A percentile compares a stretch with the other conserved stretches of the same genome.
Conservation (phyloP, 2,797 vertebrate genomes). For the Miichthys miiuy region DNA sequence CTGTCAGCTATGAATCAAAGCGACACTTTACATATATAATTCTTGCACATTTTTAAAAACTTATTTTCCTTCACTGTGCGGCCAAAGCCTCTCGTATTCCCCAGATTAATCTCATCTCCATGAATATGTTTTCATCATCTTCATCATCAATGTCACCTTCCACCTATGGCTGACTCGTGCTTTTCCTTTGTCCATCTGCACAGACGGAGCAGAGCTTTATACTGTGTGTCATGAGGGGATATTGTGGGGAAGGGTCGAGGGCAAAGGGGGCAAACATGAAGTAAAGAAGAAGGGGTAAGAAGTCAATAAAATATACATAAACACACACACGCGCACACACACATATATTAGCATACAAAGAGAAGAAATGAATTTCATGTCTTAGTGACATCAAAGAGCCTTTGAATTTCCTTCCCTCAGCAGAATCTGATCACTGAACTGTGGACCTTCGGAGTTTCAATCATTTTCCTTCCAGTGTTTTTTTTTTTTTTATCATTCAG, state of each 20-base stretch:
- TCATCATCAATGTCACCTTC: conserved; percentile 50
- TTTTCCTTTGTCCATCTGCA: conserved; percentile 26
- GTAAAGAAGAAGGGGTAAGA: background rate
- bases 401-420: conserved; percentile 24
- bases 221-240: conserved; percentile 12
- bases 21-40: background rate
- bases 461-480: background rate
- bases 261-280: conserved; percentile 11
- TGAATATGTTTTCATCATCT: conserved; percentile 8
- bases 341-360: conserved; percentile 1
- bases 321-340: background rate
- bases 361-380: background rate
- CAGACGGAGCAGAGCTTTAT: background rate
- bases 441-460: background rate
- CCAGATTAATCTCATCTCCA: conserved; percentile 21
- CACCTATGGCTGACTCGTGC: conserved; percentile 37
- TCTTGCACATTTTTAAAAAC: background rate
- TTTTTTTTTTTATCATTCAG: background rate
- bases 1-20: background rate
- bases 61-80: too few species aligned
- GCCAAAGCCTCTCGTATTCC: too few species aligned
- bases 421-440: conserved; percentile 11
- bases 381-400: background rate
- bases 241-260: background rate
- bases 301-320: background rate